Evolutionary conservation across 2,113 vertebrate species (phyloP).

Genomic region (Festucalex cinctus): DNA sequence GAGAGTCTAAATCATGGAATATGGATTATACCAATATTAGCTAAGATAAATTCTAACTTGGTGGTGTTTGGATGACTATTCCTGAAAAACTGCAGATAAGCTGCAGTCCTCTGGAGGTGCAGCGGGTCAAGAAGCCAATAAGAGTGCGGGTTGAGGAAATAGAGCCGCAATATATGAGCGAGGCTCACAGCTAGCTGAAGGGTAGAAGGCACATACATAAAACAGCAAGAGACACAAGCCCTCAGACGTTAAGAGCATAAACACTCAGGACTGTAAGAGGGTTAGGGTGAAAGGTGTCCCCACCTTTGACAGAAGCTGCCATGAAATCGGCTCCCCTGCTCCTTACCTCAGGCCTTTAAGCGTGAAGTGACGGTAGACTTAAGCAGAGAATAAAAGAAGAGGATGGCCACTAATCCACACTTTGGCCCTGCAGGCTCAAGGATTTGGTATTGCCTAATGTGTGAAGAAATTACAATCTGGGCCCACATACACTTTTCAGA

Average conservation of each 20-base stretch:
- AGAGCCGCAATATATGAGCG: conserved; percentile 2
- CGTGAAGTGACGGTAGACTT: conserved; percentile 40
- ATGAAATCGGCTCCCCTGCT: conserved; percentile 59
- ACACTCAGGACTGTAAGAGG: conserved; percentile 9
- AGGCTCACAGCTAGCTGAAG: conserved; percentile 12
- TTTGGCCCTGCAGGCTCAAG: conserved; percentile 30
- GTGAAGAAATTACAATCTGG: conserved; percentile 32
- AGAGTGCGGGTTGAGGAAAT: background rate
- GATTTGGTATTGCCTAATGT: conserved; percentile 49
- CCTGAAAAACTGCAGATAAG: background rate
- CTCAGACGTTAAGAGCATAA: conserved; percentile 7
- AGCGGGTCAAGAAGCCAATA: conserved; percentile 1
- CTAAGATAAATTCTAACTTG: background rate
- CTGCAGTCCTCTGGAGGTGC: background rate
- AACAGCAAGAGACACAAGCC: background rate
- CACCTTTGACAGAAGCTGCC: conserved; percentile 48
- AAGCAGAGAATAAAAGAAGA: conserved; percentile 37
- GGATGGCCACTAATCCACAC: conserved; percentile 55
- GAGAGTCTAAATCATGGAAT: background rate
- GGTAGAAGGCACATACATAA: conserved; percentile 3
- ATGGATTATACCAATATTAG: background rate
- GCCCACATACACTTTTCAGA: conserved; percentile 11
- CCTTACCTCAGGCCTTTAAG: conserved; percentile 34
- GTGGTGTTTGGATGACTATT: background rate
- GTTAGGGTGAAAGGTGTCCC: conserved; percentile 43